Percentiles rank a stretch among this genome's conserved stretches.
Conservation (phyloP, 2,113 vertebrate species). For the Ceuthmochares aereus region DNA sequence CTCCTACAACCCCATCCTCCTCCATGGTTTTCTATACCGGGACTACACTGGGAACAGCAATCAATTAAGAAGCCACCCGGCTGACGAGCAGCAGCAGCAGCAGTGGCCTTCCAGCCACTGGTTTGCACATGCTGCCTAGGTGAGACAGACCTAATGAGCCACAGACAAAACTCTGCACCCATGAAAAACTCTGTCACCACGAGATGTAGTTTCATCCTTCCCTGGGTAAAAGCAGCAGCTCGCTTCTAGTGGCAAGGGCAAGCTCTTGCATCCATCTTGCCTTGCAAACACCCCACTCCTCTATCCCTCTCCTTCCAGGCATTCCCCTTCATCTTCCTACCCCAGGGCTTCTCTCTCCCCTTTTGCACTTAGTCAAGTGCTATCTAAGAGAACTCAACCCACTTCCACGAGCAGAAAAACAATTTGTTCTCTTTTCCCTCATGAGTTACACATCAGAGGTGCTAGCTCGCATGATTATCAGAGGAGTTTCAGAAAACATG, state of each 20-base stretch:
- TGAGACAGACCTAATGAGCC: rapidly evolving
- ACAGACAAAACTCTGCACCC: not conserved
- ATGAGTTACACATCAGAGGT: rapidly evolving
- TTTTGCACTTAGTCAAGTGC: not conserved
- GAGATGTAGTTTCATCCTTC: too few species aligned
- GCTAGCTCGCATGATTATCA: not conserved
- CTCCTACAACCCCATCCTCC: not conserved
- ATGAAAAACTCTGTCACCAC: not conserved
- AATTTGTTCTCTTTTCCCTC: not conserved
- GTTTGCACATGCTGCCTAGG: rapidly evolving
- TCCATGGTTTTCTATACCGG: not conserved
- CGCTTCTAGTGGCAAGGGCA: not conserved
- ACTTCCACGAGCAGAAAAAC: not conserved
- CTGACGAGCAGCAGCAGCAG: not conserved
- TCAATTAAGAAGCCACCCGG: not conserved
- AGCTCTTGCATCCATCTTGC: not conserved
- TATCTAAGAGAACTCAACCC: not conserved
- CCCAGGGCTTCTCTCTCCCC: not conserved
- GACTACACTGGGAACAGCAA: not conserved
- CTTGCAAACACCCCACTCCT: not conserved
- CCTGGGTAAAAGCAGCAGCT: not conserved
- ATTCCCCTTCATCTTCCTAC: not conserved
- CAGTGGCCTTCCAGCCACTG: not conserved
- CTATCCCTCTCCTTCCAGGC: not conserved
- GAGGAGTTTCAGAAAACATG: not conserved